Conservation (phyloP, 2,888 invertebrate species). For the Frankliniella fusca region DNA sequence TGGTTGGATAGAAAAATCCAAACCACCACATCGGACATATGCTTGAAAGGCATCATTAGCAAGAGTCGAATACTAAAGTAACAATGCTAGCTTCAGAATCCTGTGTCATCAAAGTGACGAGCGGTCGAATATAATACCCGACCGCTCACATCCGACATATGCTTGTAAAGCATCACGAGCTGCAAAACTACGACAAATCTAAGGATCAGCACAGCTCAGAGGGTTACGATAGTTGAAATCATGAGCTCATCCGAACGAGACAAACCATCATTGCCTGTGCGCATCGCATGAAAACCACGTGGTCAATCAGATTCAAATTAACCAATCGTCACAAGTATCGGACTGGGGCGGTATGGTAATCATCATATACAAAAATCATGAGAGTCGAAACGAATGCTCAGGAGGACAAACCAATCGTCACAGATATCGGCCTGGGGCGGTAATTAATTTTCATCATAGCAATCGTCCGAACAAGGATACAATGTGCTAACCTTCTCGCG, state of each 20-base stretch:
- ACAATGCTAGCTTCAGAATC: neutral
- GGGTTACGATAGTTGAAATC: neutral
- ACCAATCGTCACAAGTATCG: neutral
- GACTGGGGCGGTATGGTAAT: neutral
- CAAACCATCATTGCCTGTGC: neutral
- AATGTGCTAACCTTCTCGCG: too few relatives aligned
- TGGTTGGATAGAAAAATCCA: neutral
- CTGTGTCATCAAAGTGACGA: neutral
- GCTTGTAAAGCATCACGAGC: neutral
- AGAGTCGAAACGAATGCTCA: neutral
- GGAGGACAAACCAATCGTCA: neutral
- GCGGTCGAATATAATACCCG: neutral
- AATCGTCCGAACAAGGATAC: neutral
- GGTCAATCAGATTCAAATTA: neutral
- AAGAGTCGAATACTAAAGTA: neutral
- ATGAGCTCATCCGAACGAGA: conserved; percentile 7
- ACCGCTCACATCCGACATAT: neutral
- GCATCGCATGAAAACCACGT: too few relatives aligned
- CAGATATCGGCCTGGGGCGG: conserved; percentile 3
- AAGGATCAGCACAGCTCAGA: neutral
- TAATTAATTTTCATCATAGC: neutral
- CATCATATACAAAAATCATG: too few relatives aligned
- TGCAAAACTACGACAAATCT: neutral
- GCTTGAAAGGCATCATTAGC: neutral
- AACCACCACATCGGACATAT: neutral